Percentiles rank a stretch among this genome's conserved stretches.
Conservation (phyloP, 2,797 vertebrate species). For the Miichthys miiuy region DNA sequence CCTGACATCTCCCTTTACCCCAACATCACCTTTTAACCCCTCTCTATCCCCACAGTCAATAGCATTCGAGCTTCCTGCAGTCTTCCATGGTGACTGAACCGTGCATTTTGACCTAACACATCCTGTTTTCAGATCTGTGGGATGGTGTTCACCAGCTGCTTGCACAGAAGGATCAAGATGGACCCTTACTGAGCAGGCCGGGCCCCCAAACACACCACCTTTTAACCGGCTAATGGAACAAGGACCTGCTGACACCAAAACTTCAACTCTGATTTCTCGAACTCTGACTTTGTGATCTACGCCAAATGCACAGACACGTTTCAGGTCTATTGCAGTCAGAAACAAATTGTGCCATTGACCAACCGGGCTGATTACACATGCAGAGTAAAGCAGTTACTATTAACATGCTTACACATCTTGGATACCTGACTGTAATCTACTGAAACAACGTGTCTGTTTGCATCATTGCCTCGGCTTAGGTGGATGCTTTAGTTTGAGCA, state of each 20-base stretch:
- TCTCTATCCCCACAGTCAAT: conserved; percentile 29
- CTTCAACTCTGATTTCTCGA: conserved; percentile 32
- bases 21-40: conserved; percentile 50
- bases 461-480: conserved; percentile 28
- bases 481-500: conserved; percentile 46
- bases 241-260: conserved; percentile 31
- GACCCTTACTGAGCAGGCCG: conserved; percentile 80
- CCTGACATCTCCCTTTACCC: conserved; percentile 35
- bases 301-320: background rate
- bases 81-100: conserved; percentile 32
- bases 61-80: conserved; percentile 55
- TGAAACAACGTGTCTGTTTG: background rate
- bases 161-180: conserved; percentile 86
- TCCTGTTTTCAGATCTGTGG: conserved; percentile 88
- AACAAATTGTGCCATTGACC: conserved; percentile 1
- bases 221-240: conserved; percentile 32
- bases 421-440: background rate
- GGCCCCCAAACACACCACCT: background rate
- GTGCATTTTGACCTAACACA: conserved; percentile 58
- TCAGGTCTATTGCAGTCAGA: conserved; percentile 12
- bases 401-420: background rate
- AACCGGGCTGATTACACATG: background rate
- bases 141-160: conserved; percentile 89
- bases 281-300: conserved; percentile 31
- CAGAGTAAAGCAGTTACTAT: background rate